phyloP scores from a whole-genome alignment of 2,797 vertebrate genomes.

The Chrosomus eos region DNA sequence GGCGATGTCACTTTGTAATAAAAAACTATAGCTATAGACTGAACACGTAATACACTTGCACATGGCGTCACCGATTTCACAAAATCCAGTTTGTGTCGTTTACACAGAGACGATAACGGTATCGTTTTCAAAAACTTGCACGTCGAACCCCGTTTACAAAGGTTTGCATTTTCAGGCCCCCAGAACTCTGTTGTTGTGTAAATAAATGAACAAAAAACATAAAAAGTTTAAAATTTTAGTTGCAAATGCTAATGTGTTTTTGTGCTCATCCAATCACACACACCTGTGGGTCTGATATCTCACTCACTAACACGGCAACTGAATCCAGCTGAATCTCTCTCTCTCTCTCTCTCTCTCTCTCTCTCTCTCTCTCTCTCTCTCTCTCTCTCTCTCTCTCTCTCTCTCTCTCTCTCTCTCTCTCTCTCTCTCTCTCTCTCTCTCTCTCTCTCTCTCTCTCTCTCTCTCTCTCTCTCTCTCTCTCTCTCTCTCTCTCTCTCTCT shows the following conservation, averaged over 20 bases:
- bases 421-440: slow-evolving; percentile 29
- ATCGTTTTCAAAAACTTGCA: too few relatives aligned
- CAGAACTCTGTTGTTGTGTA: too few relatives aligned
- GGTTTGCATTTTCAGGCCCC: too few relatives aligned
- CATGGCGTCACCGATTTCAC: too few relatives aligned
- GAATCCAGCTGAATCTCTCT: slow-evolving; percentile 7
- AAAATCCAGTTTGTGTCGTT: too few relatives aligned
- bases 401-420: slow-evolving; percentile 23
- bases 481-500: slow-evolving; percentile 33
- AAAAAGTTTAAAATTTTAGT: too few relatives aligned
- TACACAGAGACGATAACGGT: too few relatives aligned
- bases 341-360: slow-evolving; percentile 25
- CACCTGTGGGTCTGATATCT: slow-evolving; percentile 22
- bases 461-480: slow-evolving; percentile 29
- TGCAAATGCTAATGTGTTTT: background rate
- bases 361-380: slow-evolving; percentile 32
- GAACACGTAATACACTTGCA: too few relatives aligned
- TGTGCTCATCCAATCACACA: slow-evolving; percentile 24
- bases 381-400: slow-evolving; percentile 31
- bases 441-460: slow-evolving; percentile 26
- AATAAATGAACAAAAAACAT: too few relatives aligned
- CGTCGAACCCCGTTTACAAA: too few relatives aligned
- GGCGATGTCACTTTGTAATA: too few relatives aligned
- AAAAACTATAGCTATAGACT: too few relatives aligned
- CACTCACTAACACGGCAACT: background rate